Evolutionary conservation across 1,140 invertebrate species (phyloP), one percentile per base, ranked within the genome.

Genomic region (Teleogryllus occipitalis): DNA sequence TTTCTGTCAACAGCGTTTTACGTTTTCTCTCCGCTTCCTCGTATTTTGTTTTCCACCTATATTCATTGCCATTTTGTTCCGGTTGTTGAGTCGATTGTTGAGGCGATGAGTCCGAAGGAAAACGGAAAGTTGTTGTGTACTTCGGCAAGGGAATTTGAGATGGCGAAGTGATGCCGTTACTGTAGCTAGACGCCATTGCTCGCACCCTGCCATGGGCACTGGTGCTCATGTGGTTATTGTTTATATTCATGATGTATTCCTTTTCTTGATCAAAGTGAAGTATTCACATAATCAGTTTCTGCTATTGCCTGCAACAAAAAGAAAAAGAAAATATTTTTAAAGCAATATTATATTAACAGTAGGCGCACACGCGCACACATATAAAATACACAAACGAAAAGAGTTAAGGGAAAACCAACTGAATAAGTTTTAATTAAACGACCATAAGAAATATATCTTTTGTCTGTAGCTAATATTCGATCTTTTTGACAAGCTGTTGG

Each of bases 1-100:
- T 89, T 84, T 91, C 90, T 81, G 91, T 87, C 54, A 92, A 85
- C 81, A 91, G 83, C 49, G 87, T 83, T 86, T 93, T 93, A 83
- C 91, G 87, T 81, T 88, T 89, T 80, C 88, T 88, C 83, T 93
- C 92, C 5, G 90, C 88, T 27, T 93, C 91, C 80, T 92, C 91
- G 82, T 88, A 92, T 85, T 91, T 91, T 49, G 83, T 86, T 85
- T 89, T 91, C 91, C 91, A 93, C 82, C 89, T 88, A 2, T 14
- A 10, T 5, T 79, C 78, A 14, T 46, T 39, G 21, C 46, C 47
- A 21, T 49, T 47, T 8, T n/a, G 47, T 21, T 48, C 48, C 76
- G 47, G 54, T 65, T 65, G 54, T 65, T 65, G 54, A 2, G 54
- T 65, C 54, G 54, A 65, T 65, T 65, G 10, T 10, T 10, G 10